Conservation (phyloP, 2,888 invertebrate species). For the Rugalucina vietnamica region DNA sequence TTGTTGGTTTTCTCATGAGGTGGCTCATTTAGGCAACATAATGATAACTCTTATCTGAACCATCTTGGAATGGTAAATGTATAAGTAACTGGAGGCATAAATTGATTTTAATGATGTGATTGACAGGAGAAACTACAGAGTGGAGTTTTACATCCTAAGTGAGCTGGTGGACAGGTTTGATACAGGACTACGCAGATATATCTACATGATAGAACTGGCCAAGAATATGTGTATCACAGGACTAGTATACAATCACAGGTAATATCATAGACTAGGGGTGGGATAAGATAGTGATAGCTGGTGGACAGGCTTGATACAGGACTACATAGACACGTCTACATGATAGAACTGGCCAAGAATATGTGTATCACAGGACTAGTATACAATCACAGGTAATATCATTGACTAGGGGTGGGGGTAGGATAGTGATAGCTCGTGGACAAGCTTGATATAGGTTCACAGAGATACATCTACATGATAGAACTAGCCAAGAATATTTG, state of each 20-base stretch:
- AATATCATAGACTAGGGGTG: neutral
- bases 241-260: slow-evolving; percentile 30
- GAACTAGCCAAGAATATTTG: slow-evolving; percentile 33
- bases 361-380: slow-evolving; percentile 42
- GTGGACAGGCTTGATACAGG: neutral
- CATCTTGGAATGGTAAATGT: no score
- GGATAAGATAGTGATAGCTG: slow-evolving; percentile 40
- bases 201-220: slow-evolving; percentile 44
- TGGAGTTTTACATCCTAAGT: slow-evolving; percentile 40
- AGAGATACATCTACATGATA: no score
- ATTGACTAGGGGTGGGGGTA: neutral
- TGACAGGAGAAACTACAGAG: slow-evolving; percentile 32
- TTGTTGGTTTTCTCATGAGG: no score
- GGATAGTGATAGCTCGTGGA: no score
- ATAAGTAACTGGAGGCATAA: no score
- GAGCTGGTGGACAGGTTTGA: slow-evolving; percentile 27
- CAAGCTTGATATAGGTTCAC: no score
- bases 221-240: slow-evolving; percentile 46
- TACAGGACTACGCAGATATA: slow-evolving; percentile 27
- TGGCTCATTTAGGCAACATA: no score
- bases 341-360: slow-evolving; percentile 44
- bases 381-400: slow-evolving; percentile 29
- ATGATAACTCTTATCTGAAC: no score
- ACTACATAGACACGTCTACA: slow-evolving; percentile 30
- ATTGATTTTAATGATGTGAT: no score